Conservation (phyloP, 2,113 vertebrate genomes). For the Martes martes region DNA sequence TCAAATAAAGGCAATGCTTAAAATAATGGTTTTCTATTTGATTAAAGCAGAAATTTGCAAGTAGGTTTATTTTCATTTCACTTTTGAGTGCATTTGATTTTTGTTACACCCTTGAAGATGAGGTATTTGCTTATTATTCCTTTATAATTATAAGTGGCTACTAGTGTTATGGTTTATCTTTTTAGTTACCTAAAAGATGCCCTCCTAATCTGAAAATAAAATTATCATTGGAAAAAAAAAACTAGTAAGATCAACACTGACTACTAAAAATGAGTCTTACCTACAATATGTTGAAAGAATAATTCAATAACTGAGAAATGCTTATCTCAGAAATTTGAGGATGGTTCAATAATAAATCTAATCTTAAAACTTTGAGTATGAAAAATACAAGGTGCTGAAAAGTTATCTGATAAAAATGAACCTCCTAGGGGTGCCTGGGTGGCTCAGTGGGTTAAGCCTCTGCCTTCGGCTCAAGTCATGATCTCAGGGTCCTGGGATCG, state of each 20-base stretch:
- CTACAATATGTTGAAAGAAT: background rate
- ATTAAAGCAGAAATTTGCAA: background rate
- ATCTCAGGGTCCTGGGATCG: too few species aligned
- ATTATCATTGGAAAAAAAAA: background rate
- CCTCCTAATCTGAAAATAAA: background rate
- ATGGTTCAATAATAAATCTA: background rate
- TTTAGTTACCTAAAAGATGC: background rate
- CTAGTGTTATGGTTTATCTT: background rate
- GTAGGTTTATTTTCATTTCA: conserved; percentile 8
- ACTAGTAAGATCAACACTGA: background rate
- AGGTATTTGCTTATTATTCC: background rate
- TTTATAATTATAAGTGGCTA: background rate
- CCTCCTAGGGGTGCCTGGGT: background rate
- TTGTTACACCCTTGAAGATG: background rate
- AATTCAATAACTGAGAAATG: background rate
- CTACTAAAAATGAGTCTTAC: background rate
- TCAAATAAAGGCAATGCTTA: background rate
- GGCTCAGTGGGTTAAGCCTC: too few species aligned
- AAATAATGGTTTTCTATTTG: background rate
- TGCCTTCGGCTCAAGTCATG: too few species aligned
- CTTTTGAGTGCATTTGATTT: background rate
- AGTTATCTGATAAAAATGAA: too few species aligned
- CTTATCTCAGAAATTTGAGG: background rate
- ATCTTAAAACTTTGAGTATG: background rate
- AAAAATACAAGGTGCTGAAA: background rate